Evolutionary conservation across 2,888 invertebrate genomes (phyloP).

Genomic region (Argynnis bischoffii): DNA sequence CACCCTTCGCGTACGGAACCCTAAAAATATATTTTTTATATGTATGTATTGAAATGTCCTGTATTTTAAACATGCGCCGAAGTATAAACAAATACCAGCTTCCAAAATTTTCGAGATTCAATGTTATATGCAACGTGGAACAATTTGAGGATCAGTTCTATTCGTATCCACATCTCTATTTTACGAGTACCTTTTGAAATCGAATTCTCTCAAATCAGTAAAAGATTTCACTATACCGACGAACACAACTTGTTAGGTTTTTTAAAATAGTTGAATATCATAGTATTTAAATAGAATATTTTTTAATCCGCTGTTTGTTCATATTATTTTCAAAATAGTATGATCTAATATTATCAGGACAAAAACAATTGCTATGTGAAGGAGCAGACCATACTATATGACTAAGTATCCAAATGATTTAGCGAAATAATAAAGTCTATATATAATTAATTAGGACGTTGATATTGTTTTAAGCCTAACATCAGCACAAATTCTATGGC

Average conservation of each 20-base stretch:
- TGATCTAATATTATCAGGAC: not conserved
- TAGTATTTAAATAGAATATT: not conserved
- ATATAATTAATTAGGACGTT: not conserved
- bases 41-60: not conserved
- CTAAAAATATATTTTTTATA: too few species aligned
- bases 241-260: conserved; percentile 21
- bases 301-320: not conserved
- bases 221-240: conserved; percentile 23
- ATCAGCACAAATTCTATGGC: conserved; percentile 32
- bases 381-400: not conserved
- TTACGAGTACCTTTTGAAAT: conserved; percentile 20
- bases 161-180: conserved; percentile 23
- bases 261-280: conserved; percentile 11
- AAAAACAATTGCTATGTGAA: not conserved
- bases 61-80: conserved; percentile 6
- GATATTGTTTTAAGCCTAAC: conserved; percentile 4
- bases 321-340: not conserved
- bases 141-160: conserved; percentile 28
- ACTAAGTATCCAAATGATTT: not conserved
- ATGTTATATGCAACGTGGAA: conserved; percentile 24
- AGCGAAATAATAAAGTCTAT: not conserved
- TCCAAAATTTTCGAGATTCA: conserved; percentile 19
- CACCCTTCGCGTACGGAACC: too few species aligned
- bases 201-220: conserved; percentile 25
- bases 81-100: conserved; percentile 16